Base-by-base conservation (phyloP, 2,888 invertebrate species). In the Heliconius aoede region DNA sequence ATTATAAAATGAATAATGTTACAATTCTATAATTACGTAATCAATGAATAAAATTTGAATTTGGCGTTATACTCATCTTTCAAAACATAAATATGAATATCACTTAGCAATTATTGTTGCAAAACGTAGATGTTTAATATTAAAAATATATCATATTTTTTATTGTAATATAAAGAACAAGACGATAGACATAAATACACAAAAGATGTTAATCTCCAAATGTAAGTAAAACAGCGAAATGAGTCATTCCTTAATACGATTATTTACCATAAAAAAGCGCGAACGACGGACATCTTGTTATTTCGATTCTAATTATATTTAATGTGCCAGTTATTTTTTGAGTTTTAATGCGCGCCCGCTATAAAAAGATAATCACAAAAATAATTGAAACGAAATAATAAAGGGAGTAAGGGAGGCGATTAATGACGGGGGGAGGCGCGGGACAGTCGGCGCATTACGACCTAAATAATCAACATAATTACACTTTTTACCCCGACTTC, bases 371-470 rank as follows among this genome's bases (percentile, higher is more conserved):
- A 94, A 94, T 94, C 93, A 94, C 92, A 90, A 94, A 94, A 93
- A 94, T 94, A 94, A 94, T 94, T 94, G 93, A 94, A 94, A 93
- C 93, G 94, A 94, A 94, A 94, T 94, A 93, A 93, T 94, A 92
- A 92, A 93, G 90, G 91, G 88, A 85, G 87, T 83, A 85, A 86
- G 87, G 91, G 89, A 86, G 89, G 88, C 90, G 90, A 93, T 92
- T 93, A 93, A 93, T 93, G 92, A 90, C 87, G 86, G 85, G 84
- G 88, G 88, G 89, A 88, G 86, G 86, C 83, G 86, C 85, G 87
- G 92, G 92, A 92, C 91, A 93, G 94, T 93, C 90, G 86, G 88
- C 88, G 89, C 92, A 94, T 94, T 94, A 94, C 90, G 92, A 91
- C 90, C 93, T 91, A 94, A 93, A 94, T 94, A 93, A 94, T 94